Percentiles rank a stretch among this genome's conserved stretches.
Conservation (phyloP, 2,888 invertebrate genomes). For the Diadegma fenestrale region DNA sequence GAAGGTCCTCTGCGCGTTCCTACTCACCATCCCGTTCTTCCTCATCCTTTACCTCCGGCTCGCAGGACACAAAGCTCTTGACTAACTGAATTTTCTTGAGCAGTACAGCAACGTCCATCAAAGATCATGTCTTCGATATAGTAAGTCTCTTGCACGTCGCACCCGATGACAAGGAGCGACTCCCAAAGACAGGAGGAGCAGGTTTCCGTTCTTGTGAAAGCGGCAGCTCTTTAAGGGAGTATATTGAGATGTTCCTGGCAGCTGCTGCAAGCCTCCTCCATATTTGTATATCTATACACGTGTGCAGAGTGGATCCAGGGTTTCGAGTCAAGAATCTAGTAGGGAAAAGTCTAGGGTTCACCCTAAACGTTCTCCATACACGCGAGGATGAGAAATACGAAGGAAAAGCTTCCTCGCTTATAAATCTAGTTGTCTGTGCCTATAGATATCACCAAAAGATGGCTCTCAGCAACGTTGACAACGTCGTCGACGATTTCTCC, state of each 20-base stretch:
- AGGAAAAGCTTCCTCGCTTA: conserved; percentile 55
- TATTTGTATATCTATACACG: conserved; percentile 14
- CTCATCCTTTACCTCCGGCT: conserved; percentile 69
- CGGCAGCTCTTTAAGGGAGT: conserved; percentile 41
- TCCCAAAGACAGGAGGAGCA: conserved; percentile 32
- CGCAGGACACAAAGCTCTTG: conserved; percentile 83
- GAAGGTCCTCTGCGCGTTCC: conserved; percentile 49
- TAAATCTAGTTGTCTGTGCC: conserved; percentile 63
- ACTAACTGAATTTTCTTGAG: conserved; percentile 85
- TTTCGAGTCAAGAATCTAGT: conserved; percentile 14
- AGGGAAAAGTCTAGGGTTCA: conserved; percentile 27
- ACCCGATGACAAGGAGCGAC: conserved; percentile 30
- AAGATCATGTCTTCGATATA: conserved; percentile 78
- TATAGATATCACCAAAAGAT: conserved; percentile 42
- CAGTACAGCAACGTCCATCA: conserved; percentile 83
- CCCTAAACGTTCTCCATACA: conserved; percentile 4
- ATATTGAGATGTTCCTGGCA: conserved; percentile 38
- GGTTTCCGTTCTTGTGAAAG: conserved; percentile 46
- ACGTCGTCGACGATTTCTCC: conserved; percentile 47
- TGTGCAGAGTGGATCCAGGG: neutral
- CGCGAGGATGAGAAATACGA: conserved; percentile 35
- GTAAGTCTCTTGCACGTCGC: conserved; percentile 58
- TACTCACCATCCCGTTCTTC: conserved; percentile 66
- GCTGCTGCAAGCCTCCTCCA: conserved; percentile 1
- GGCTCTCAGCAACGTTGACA: conserved; percentile 38